Base-by-base conservation (phyloP, 2,797 vertebrate species). In the Novumbra hubbsi region DNA sequence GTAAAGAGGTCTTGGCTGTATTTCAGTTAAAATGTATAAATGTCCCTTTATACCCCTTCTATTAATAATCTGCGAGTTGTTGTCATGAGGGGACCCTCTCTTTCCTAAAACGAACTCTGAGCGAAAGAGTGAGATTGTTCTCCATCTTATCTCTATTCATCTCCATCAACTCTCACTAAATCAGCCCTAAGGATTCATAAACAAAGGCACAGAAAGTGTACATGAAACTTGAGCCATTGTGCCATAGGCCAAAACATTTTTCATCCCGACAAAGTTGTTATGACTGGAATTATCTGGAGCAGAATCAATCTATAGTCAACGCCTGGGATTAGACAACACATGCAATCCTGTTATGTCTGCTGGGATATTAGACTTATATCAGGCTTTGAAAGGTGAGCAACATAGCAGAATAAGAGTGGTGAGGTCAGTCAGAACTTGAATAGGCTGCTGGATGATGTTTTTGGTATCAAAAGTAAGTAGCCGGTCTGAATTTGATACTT, bases 281-380 rank as follows among this genome's bases (percentile, higher is more conserved):
- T 5, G 19, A 52, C 19, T 55, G 19, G 50, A n/a, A 55, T 55
- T 55, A 55, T 55, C 7, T 8, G 19, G 52, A 55, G 52, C 21
- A 55, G 9, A 55, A 55, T 21, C 2, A 2, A 21, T 55, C 52
- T n/a, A 55, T 19, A 55, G 0, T 19, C 6, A 55, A 55, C 6
- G n/a, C 52, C 52, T 55, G 52, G 52, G 52, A 55, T 55, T 55
- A 55, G 52, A 55, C 50, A 52, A 52, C 52, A 55, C 52, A 55
- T 55, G 19, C n/a, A 55, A 55, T 19, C 19, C 19, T 55, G 52
- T 17, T 19, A 55, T 21, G 17, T 52, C 50, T 52, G 19, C 50
- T 52, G 50, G 2, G 48, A 52, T 19, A n/a, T n/a, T 5, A 55
- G n/a, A 55, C 7, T 55, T 21, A n/a, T 8, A n/a, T 17, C 19